A percentile compares a stretch with the other conserved stretches of the same genome.
These are phyloP conservation scores for Gallinago paraguaiae DNA, from an alignment of 2,113 vertebrate species.

Conservation along the genomic window DNA sequence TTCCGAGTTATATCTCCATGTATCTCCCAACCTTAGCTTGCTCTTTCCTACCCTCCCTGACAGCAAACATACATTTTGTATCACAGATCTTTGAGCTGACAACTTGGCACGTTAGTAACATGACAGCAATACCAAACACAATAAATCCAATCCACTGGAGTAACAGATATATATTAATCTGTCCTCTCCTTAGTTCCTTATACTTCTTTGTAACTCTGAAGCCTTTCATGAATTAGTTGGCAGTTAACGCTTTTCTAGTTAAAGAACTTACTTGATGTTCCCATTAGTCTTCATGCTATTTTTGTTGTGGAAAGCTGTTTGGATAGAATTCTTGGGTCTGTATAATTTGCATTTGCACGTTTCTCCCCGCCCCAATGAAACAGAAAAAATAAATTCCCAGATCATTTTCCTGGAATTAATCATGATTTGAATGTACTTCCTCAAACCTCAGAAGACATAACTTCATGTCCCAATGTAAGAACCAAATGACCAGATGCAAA, in stretches of 20 bases:
- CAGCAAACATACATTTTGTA: not conserved
- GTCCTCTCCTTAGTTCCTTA: not conserved
- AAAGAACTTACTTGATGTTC: not conserved
- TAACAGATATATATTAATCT: constrained; percentile 16
- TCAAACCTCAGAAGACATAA: not conserved
- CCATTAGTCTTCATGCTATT: not conserved
- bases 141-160: not conserved
- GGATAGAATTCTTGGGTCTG: not conserved
- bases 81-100: not conserved
- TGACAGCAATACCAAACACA: not conserved
- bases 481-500: not conserved
- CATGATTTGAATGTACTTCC: not conserved
- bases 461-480: not conserved
- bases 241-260: not conserved
- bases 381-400: not conserved
- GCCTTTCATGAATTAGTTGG: not conserved
- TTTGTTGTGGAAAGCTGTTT: not conserved
- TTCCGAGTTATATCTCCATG: not conserved
- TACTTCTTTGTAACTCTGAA: not conserved
- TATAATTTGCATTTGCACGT: not conserved
- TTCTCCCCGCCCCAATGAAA: not conserved
- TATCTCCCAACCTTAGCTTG: not conserved
- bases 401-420: not conserved
- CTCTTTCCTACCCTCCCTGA: not conserved
- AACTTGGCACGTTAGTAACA: not conserved